Base-by-base conservation (phyloP, 2,888 invertebrate genomes). In the Lathronympha strigana region DNA sequence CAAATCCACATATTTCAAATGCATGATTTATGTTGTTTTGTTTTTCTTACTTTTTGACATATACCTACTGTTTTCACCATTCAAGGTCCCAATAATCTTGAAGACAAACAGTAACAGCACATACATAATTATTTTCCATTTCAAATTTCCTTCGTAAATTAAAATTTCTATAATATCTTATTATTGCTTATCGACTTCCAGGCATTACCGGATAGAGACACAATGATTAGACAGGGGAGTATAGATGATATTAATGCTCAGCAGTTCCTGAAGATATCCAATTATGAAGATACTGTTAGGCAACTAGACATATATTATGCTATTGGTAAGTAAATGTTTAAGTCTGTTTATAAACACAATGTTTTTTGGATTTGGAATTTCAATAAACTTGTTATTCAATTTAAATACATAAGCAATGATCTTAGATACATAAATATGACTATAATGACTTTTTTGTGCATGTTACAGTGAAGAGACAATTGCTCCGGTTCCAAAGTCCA, bases 251-350 rank as follows among this genome's bases (percentile, higher is more conserved):
- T 95, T 66, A 95, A 95, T 86, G 92, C 95, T 53, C 96, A 97
- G 78, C 95, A 96, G 83, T 96, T 95, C 83, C 84, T 96, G 38
- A 96, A 96, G 90, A 94, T 95, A 58, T 95, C 95, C 9, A 97
- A 97, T 80, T 98, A 98, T 90, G 97, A 97, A 86, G 97, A 97
- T 75, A 97, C 97, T 5, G 96, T 98, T 0, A 93, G 95, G 71
- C 97, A 98, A 82, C 90, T 98, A 67, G 98, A 98, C 88, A 96
- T 97, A 77, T 98, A 97, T 84, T 98, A 98, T 94, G 97, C 97
- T 76, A 96, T 97, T 77, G 97, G 98, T 98, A 92, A 87, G 88
- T 17, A 51, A 28, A 54, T 9, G 4, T 15, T 19, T 21, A 11
- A n/a, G 13, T 45, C 4, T 21, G 4, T 36, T 21, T 21, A 15